These are phyloP conservation scores for Gallirallus australis DNA, from an alignment of 2,797 vertebrate species.

Conservation along the genomic window DNA sequence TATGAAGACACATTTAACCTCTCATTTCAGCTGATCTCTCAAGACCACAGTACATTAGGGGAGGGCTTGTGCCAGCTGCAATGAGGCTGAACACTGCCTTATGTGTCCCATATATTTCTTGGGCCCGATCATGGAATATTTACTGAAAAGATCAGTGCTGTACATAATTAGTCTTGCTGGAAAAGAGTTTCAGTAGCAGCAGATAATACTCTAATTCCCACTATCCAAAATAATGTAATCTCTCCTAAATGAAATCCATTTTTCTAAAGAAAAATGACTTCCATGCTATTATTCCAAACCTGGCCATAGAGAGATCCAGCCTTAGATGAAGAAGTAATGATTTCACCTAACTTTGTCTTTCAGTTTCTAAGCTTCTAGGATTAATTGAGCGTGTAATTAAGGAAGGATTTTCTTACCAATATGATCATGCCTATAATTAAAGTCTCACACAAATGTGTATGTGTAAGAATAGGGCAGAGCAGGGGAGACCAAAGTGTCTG, in stretches of 20 bases:
- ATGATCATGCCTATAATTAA: conserved; percentile 64
- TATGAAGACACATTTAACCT: background rate
- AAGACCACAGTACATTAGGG: background rate
- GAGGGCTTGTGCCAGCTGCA: background rate
- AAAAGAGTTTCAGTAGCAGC: conserved; percentile 7
- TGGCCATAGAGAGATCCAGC: background rate
- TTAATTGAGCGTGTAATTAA: conserved; percentile 73
- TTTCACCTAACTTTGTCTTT: conserved; percentile 45
- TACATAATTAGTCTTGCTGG: conserved; percentile 19
- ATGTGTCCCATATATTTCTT: background rate
- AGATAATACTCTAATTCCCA: conserved; percentile 31
- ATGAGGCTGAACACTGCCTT: background rate
- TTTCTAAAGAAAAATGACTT: conserved; percentile 36
- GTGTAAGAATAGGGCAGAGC: conserved; percentile 50
- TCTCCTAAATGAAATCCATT: conserved; percentile 41
- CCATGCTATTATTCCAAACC: background rate
- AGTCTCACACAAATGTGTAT: conserved; percentile 46
- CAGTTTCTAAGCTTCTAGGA: conserved; percentile 37
- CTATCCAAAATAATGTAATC: conserved; percentile 40
- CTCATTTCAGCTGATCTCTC: background rate
- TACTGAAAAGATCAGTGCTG: conserved; percentile 19
- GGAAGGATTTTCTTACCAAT: conserved; percentile 63
- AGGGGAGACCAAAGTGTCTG: conserved; percentile 45
- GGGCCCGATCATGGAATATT: background rate
- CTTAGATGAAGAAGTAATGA: conserved; percentile 37